Percentiles rank a stretch among this genome's conserved stretches.
phyloP scores from a whole-genome alignment of 2,113 vertebrate species.

The Embiotoca jacksoni region DNA sequence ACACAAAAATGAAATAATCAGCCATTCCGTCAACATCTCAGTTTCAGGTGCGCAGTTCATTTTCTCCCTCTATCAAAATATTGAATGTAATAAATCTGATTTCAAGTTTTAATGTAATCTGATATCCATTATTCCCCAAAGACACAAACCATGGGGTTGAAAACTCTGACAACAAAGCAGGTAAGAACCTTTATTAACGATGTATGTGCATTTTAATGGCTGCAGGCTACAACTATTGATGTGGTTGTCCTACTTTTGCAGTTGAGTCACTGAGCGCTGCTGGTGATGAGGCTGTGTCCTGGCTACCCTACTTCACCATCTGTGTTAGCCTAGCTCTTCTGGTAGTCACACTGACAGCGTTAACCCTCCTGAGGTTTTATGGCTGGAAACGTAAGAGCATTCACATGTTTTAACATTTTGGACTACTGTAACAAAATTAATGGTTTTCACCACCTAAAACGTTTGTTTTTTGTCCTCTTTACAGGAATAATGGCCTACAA shows the following conservation, averaged over 20 bases:
- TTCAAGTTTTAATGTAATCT: not conserved
- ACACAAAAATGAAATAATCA: rapidly evolving
- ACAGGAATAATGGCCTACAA: slow-evolving; percentile 17
- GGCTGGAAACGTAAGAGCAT: slow-evolving; percentile 33
- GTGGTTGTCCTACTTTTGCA: not conserved
- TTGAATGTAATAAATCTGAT: not conserved
- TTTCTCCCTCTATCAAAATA: not conserved
- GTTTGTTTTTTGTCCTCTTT: not conserved
- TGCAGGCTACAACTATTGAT: not conserved
- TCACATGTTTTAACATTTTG: not conserved
- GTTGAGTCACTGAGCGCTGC: rapidly evolving
- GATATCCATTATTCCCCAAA: not conserved
- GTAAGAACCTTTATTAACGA: slow-evolving; percentile 22
- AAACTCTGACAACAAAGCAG: not conserved
- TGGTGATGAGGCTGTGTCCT: rapidly evolving
- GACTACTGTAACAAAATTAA: not conserved
- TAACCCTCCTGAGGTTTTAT: not conserved
- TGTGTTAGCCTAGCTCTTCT: not conserved
- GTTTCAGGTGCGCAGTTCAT: slow-evolving; percentile 54
- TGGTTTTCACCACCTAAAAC: not conserved
- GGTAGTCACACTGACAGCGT: not conserved
- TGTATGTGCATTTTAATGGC: not conserved
- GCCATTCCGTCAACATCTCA: slow-evolving; percentile 47
- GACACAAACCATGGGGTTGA: not conserved
- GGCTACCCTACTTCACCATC: slow-evolving; percentile 37